Conservation (phyloP, 2,797 vertebrate genomes). For the Okamejei kenojei region DNA sequence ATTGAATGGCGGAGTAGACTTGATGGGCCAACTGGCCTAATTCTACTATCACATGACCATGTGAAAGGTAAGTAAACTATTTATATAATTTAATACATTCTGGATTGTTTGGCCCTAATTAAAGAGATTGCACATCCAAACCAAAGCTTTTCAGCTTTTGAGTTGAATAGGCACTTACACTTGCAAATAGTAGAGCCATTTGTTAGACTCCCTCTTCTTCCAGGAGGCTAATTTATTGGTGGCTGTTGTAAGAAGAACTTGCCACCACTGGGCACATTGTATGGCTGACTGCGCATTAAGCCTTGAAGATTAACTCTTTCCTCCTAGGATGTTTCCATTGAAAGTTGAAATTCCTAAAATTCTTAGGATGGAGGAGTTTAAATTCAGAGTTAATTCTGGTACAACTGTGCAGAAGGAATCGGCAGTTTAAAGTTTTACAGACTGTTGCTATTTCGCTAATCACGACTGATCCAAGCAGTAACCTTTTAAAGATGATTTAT, state of each 20-base stretch:
- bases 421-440: neutral
- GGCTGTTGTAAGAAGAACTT: neutral
- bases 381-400: neutral
- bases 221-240: neutral
- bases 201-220: neutral
- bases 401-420: slow-evolving; percentile 13
- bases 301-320: neutral
- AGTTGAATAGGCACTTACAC: neutral
- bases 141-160: neutral
- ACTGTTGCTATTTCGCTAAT: neutral
- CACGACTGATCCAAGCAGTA: slow-evolving; percentile 21
- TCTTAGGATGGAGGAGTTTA: slow-evolving; percentile 13
- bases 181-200: neutral
- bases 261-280: neutral
- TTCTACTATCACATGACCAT: no score
- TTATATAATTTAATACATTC: neutral
- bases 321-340: neutral
- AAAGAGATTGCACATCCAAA: neutral
- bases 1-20: no score
- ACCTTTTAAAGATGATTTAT: slow-evolving; percentile 29
- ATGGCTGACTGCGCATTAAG: neutral
- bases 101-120: neutral
- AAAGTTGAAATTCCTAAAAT: slow-evolving; percentile 19
- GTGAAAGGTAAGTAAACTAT: no score
- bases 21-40: no score